phyloP scores from a whole-genome alignment of 2,797 vertebrate genomes.

The Distichodus sexfasciatus region DNA sequence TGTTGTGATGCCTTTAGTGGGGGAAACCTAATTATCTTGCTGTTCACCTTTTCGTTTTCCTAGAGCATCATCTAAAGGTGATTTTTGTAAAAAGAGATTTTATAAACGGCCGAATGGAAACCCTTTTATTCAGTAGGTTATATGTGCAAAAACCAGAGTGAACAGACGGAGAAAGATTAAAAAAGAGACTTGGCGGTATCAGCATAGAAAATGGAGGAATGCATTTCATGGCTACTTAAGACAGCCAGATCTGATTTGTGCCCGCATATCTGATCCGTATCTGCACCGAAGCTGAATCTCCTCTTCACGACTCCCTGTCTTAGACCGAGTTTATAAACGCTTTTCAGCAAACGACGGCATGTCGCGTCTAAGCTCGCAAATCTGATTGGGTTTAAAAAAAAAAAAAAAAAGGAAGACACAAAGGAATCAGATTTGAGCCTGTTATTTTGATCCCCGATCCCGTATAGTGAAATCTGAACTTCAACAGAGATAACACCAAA shows the following conservation, averaged over 20 bases:
- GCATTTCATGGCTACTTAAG: slow-evolving; percentile 5
- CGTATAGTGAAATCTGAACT: no score
- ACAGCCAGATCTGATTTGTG: slow-evolving; percentile 1
- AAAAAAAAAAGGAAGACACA: background rate
- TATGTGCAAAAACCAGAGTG: background rate
- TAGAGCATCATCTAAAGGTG: no score
- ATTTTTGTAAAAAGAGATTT: no score
- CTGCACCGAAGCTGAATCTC: background rate
- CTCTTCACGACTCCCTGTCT: background rate
- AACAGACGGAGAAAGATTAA: background rate
- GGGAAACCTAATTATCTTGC: background rate
- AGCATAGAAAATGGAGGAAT: background rate
- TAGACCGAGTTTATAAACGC: background rate
- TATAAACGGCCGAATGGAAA: no score
- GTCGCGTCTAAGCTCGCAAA: background rate
- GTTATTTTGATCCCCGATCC: background rate
- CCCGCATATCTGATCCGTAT: background rate
- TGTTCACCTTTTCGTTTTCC: background rate
- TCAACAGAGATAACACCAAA: background rate
- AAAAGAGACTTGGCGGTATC: background rate
- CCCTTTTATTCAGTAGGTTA: no score
- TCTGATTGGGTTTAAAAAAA: no score
- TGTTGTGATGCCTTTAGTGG: no score
- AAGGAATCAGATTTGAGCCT: background rate
- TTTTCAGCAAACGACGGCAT: background rate